Evolutionary conservation across 1,140 invertebrate genomes (phyloP), one percentile per base, ranked within the genome.

Genomic region (Lerema accius): DNA sequence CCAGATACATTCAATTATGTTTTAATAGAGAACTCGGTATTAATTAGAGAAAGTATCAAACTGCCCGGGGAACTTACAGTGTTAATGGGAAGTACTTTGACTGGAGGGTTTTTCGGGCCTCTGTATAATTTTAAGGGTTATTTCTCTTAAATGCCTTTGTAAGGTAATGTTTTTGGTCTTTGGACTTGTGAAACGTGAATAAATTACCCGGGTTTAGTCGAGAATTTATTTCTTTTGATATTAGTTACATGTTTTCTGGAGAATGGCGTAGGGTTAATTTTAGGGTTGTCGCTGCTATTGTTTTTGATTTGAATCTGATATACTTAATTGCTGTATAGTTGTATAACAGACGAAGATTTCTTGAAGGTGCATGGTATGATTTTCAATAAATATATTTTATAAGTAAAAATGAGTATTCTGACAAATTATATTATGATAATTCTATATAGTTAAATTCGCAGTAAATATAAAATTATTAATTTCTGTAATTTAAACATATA

Each of bases 11-110:
- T 42, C 42, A 60, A 60, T 60, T 60, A 60, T 60, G 26, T 60
- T 46, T 59, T 50, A 50, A 50, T 35, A 45, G 56, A 14, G 56
- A 59, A 49, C 45, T 59, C 43, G 6, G 56, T 59, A 59, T 59
- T 48, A 59, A 59, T 59, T 59, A 59, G 5, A 6, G 13, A 15
- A 58, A 59, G 45, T 46, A 42, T 28, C 28, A 32, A 32, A 32
- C 28, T 32, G 28, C 43, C 32, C 26, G 14, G 42, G 55, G 14
- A 46, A 58, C n/a, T 39, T 32, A 23, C 19, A 28, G 46, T 13
- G 26, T 14, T 49, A 49, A 49, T 49, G 26, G 46, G 28, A 32
- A 49, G 13, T 32, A 26, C 46, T 49, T 49, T 49, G 46, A 49
- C 23, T 49, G 11, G 19, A 49, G 19, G 26, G 26, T 50, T 50